Evolutionary conservation across 2,797 vertebrate genomes (phyloP).

Genomic region (Ciconia nigra): DNA sequence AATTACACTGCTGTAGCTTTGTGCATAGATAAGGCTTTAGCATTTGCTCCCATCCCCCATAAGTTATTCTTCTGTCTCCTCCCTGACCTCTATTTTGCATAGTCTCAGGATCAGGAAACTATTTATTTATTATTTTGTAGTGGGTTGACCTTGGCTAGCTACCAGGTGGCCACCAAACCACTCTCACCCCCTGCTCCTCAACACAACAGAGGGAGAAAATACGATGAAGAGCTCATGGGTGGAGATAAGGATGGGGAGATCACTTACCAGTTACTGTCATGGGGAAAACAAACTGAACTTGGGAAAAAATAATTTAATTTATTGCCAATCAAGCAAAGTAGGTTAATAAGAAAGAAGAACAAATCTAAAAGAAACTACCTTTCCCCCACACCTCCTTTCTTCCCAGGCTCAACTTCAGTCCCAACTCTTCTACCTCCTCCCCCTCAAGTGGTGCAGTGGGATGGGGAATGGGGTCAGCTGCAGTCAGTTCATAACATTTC

Average conservation of each 20-base stretch:
- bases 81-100: not conserved
- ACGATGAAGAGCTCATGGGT: not conserved
- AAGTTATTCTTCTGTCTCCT: not conserved
- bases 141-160: not conserved
- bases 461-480: not conserved
- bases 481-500: accelerated
- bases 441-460: not conserved
- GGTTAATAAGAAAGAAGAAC: not conserved
- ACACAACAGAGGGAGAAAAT: not conserved
- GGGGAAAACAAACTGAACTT: not conserved
- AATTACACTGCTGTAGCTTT: not conserved
- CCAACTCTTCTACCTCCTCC: not conserved
- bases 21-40: not conserved
- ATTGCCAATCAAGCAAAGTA: not conserved
- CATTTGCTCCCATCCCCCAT: not conserved
- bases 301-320: not conserved
- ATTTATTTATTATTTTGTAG: not conserved
- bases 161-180: not conserved
- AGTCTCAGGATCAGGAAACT: not conserved
- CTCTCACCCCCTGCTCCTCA: not conserved
- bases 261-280: not conserved
- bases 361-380: not conserved
- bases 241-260: not conserved
- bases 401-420: not conserved
- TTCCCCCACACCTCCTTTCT: not conserved